phyloP scores from a whole-genome alignment of 2,797 vertebrate genomes.

The Saxicola maurus region DNA sequence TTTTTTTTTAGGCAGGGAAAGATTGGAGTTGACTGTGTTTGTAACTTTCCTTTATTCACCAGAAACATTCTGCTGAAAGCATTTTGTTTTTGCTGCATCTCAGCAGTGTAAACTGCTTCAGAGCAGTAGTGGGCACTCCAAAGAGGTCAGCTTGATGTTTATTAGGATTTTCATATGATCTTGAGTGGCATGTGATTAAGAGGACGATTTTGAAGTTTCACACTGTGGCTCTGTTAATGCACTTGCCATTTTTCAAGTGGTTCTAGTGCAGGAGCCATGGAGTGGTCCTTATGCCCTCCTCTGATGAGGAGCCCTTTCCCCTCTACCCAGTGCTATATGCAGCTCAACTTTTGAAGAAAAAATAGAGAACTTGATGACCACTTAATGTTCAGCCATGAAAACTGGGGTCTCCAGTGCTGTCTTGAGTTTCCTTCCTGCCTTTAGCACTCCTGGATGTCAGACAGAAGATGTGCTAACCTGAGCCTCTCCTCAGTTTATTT shows the following conservation, averaged over 20 bases:
- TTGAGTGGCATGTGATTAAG: slow-evolving; percentile 35
- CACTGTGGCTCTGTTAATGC: background rate
- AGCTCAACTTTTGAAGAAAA: background rate
- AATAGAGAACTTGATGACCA: background rate
- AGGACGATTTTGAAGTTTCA: slow-evolving; percentile 1
- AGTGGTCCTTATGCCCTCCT: background rate
- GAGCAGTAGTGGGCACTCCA: background rate
- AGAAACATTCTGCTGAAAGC: background rate
- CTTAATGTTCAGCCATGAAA: background rate
- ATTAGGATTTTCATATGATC: background rate
- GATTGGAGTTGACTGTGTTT: background rate
- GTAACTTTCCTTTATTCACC: background rate
- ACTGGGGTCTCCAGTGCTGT: background rate
- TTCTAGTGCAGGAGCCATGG: background rate
- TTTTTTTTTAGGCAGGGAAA: background rate
- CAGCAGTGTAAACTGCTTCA: background rate
- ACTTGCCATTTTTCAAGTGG: slow-evolving; percentile 28
- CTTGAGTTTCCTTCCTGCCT: background rate
- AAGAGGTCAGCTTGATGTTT: slow-evolving; percentile 14
- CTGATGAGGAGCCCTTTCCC: background rate
- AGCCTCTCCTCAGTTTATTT: background rate
- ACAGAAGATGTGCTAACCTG: background rate
- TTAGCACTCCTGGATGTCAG: background rate
- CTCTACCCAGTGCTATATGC: background rate
- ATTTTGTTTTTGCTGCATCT: background rate